phyloP scores from a whole-genome alignment of 2,797 vertebrate genomes.

The Otus scops region DNA sequence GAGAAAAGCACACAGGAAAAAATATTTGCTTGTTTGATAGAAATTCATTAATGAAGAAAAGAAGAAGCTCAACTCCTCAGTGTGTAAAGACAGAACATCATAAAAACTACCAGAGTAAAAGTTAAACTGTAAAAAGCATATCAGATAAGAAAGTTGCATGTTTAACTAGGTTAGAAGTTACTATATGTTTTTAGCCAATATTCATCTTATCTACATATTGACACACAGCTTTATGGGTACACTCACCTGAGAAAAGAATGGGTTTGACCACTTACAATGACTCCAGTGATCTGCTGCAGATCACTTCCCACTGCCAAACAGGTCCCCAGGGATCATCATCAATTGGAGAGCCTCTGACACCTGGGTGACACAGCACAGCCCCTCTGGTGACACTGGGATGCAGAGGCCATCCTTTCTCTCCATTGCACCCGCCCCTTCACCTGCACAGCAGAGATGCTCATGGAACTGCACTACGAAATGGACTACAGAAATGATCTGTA shows the following conservation, averaged over 20 bases:
- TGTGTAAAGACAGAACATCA: background rate
- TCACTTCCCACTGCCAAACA: background rate
- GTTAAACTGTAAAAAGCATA: background rate
- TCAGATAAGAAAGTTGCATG: background rate
- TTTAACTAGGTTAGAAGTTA: background rate
- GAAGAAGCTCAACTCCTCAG: background rate
- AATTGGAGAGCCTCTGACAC: background rate
- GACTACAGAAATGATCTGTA: background rate
- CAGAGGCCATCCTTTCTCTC: background rate
- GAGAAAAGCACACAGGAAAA: background rate
- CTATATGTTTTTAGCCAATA: background rate
- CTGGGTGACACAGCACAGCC: background rate
- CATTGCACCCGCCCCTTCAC: background rate
- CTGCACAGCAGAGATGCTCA: accelerated
- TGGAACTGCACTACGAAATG: background rate
- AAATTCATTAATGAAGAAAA: background rate
- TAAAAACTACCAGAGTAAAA: background rate
- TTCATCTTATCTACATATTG: background rate
- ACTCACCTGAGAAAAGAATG: background rate
- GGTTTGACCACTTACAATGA: background rate
- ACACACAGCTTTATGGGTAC: background rate
- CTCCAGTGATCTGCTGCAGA: background rate
- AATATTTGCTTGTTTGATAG: background rate
- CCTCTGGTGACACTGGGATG: background rate
- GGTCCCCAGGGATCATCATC: no score